Conservation (phyloP, 2,888 invertebrate species). For the Dicyrtomina minuta region DNA sequence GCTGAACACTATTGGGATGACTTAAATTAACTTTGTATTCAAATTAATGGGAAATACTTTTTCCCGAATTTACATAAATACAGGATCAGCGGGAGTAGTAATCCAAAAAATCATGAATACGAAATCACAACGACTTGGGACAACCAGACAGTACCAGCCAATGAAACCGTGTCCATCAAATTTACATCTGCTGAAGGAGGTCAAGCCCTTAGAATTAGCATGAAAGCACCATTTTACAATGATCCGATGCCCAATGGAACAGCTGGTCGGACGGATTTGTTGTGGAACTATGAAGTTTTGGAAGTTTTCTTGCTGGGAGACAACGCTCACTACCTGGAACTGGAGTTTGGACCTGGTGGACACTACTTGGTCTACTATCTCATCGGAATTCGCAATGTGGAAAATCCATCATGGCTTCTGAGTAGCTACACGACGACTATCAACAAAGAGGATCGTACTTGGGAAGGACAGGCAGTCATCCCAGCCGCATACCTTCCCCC, state of each 20-base stretch:
- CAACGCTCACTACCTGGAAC: conserved; percentile 59
- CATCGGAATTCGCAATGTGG: background rate
- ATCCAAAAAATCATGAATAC: conserved; percentile 4
- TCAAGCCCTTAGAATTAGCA: conserved; percentile 44
- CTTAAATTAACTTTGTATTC: too few relatives aligned
- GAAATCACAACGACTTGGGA: conserved; percentile 37
- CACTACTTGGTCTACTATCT: conserved; percentile 18
- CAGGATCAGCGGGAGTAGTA: background rate
- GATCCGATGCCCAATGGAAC: conserved; percentile 55
- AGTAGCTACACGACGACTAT: background rate
- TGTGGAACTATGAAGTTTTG: conserved; percentile 59
- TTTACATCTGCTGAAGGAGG: conserved; percentile 32
- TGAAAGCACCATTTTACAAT: conserved; percentile 57
- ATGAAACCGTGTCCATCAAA: conserved; percentile 17
- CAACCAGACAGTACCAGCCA: conserved; percentile 8
- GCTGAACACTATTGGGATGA: too few relatives aligned
- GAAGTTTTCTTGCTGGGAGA: conserved; percentile 61
- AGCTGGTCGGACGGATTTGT: conserved; percentile 56
- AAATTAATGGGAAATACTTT: too few relatives aligned
- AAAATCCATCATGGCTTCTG: background rate
- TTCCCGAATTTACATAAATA: too few relatives aligned
- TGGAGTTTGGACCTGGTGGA: conserved; percentile 58
- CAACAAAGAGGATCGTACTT: conserved; percentile 54
- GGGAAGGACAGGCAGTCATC: conserved; percentile 58
- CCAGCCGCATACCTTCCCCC: conserved; percentile 59